Evolutionary conservation across 2,888 invertebrate genomes (phyloP).

Genomic region (Macrophya annulata): DNA sequence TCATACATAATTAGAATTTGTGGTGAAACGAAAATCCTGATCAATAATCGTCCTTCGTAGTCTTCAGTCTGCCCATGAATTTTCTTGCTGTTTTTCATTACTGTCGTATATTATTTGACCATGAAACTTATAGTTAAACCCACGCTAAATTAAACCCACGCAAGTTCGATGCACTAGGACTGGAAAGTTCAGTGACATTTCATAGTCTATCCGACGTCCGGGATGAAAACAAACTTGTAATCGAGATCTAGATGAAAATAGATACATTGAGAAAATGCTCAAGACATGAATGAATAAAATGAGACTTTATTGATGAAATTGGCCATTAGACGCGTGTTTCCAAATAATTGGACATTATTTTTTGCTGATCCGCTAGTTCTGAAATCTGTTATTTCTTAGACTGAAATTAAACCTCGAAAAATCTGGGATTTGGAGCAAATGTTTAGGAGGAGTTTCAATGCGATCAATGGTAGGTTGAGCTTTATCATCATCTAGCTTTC

Average conservation of each 20-base stretch:
- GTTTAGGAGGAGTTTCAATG: background rate
- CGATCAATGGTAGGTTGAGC: background rate
- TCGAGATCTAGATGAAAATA: conserved; percentile 1
- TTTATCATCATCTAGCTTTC: background rate
- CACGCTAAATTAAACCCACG: background rate
- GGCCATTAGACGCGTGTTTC: background rate
- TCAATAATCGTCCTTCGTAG: background rate
- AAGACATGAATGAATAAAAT: background rate
- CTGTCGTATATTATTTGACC: background rate
- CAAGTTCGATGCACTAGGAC: background rate
- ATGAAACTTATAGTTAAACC: background rate
- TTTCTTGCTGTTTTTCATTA: background rate
- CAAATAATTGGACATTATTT: background rate
- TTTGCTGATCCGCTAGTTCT: background rate
- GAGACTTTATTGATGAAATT: background rate
- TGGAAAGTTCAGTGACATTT: background rate
- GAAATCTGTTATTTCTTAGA: background rate
- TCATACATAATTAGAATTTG: background rate
- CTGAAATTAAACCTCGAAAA: background rate
- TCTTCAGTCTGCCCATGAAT: background rate
- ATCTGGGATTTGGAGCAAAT: background rate
- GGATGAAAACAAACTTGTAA: background rate
- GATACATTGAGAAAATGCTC: background rate
- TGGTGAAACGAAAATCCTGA: background rate
- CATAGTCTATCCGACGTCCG: background rate